A percentile compares a stretch with the other conserved stretches of the same genome.
Conservation (phyloP, 2,888 invertebrate genomes). For the Cyrtodaria siliqua region DNA sequence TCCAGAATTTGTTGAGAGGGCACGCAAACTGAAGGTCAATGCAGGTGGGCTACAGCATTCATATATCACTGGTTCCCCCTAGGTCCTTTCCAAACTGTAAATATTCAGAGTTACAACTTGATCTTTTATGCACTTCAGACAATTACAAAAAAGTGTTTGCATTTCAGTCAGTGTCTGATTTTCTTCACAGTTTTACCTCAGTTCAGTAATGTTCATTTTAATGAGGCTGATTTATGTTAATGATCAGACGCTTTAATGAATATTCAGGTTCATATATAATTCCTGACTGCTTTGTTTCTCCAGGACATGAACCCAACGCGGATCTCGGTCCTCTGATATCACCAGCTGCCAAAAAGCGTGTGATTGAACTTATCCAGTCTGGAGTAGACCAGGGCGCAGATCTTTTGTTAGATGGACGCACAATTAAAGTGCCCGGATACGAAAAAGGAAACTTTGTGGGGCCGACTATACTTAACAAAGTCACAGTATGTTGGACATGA, state of each 20-base stretch:
- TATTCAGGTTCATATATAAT: too few relatives aligned
- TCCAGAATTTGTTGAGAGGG: slow-evolving; percentile 94
- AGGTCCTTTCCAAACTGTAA: too few relatives aligned
- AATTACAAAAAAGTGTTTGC: too few relatives aligned
- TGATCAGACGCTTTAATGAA: too few relatives aligned
- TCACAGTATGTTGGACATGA: slow-evolving; percentile 88
- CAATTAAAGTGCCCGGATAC: slow-evolving; percentile 93
- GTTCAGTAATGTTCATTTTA: too few relatives aligned
- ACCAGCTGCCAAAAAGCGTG: slow-evolving; percentile 93
- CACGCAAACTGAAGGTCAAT: slow-evolving; percentile 95
- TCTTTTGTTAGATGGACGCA: slow-evolving; percentile 95
- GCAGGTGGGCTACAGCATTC: too few relatives aligned
- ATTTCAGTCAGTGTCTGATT: too few relatives aligned
- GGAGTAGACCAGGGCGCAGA: slow-evolving; percentile 95
- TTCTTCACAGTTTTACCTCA: too few relatives aligned
- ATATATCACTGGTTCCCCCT: too few relatives aligned
- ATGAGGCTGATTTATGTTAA: too few relatives aligned
- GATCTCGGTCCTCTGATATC: slow-evolving; percentile 96
- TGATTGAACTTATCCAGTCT: slow-evolving; percentile 93
- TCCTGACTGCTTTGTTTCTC: neutral
- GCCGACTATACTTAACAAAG: slow-evolving; percentile 96
- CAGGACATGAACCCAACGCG: slow-evolving; percentile 87
- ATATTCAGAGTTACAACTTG: too few relatives aligned
- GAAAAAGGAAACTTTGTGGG: slow-evolving; percentile 99
- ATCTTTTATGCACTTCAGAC: too few relatives aligned